Evolutionary conservation across 2,888 invertebrate species (phyloP).

Genomic region (Adineta ricciae): DNA sequence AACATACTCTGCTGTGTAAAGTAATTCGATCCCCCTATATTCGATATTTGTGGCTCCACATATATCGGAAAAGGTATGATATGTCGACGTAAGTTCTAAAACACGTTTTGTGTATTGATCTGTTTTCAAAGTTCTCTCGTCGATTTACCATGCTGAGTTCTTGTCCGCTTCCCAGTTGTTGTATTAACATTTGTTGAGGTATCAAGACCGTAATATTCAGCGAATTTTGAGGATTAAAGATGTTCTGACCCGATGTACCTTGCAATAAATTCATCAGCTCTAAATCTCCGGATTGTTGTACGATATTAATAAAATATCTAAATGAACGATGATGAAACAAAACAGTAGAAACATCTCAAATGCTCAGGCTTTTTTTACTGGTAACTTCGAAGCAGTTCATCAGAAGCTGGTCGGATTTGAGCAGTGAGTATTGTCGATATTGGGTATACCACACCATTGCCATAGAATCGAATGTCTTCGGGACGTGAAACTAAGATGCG

Average conservation of each 20-base stretch:
- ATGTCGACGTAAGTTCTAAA: slow-evolving; percentile 14
- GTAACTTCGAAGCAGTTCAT: background rate
- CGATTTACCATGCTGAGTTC: background rate
- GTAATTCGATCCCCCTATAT: background rate
- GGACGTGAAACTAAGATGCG: background rate
- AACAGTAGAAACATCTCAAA: too few species aligned
- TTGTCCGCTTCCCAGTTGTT: background rate
- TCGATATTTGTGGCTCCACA: background rate
- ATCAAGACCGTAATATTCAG: background rate
- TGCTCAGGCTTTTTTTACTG: background rate
- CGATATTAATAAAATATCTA: background rate
- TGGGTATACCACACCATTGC: background rate
- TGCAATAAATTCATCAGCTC: background rate
- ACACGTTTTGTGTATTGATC: background rate
- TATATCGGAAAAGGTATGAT: background rate
- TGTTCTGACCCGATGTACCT: background rate
- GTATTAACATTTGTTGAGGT: background rate
- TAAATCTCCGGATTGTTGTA: slow-evolving; percentile 1
- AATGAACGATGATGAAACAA: background rate
- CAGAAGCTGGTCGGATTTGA: background rate
- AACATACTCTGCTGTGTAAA: background rate
- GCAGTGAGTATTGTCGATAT: background rate
- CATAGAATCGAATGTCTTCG: background rate
- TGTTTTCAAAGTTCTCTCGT: background rate
- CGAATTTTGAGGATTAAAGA: background rate